Evolutionary conservation across 53 echinoderm and acorn worm genomes (phyloP).

Genomic region (Arbacia lixula): DNA sequence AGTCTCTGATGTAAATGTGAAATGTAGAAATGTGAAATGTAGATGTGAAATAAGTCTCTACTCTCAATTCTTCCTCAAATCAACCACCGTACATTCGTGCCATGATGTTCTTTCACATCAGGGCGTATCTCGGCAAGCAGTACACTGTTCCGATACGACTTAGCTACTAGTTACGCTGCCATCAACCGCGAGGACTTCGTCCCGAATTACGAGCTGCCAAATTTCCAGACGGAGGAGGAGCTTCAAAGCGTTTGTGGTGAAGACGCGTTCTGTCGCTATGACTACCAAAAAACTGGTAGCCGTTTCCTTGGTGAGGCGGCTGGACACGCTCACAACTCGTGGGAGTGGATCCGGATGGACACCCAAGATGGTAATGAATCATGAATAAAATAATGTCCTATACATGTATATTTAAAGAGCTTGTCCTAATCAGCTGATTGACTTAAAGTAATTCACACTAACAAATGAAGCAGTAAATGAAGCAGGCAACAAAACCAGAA

Average conservation of each 20-base stretch:
- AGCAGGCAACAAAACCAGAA: no score
- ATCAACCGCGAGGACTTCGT: constrained; percentile 64
- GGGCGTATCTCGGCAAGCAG: constrained; percentile 54
- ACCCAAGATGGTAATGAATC: no score
- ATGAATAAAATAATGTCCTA: no score
- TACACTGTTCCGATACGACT: constrained; percentile 80
- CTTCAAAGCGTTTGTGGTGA: constrained; percentile 67
- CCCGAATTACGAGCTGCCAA: constrained; percentile 38
- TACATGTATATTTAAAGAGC: no score
- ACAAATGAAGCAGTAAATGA: no score
- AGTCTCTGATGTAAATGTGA: no score
- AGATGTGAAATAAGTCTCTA: no score
- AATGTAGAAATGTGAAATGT: no score
- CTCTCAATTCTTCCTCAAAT: background rate
- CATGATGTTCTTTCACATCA: constrained; percentile 24
- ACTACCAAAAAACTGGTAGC: constrained; percentile 81
- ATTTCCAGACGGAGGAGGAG: constrained; percentile 54
- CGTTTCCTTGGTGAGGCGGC: constrained; percentile 56
- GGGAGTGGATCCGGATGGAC: constrained; percentile 44
- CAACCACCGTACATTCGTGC: background rate
- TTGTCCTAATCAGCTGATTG: no score
- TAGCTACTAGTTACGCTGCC: constrained; percentile 63
- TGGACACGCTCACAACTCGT: constrained; percentile 57
- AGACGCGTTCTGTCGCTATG: constrained; percentile 76
- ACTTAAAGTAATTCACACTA: no score